Evolutionary conservation across 1,140 invertebrate species (phyloP), one percentile per base, ranked within the genome.

Genomic region (Drosophila sproati): DNA sequence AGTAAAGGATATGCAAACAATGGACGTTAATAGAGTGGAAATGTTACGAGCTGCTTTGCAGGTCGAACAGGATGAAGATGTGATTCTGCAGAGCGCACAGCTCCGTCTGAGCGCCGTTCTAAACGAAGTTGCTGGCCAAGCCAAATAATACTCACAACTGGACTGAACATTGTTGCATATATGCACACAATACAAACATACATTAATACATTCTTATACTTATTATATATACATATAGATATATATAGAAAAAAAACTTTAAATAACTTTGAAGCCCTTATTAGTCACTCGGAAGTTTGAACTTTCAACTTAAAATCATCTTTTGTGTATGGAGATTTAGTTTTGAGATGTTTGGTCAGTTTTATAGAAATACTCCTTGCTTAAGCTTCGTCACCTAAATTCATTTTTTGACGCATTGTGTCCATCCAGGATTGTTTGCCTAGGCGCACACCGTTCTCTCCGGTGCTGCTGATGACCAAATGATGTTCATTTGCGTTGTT

Each of bases 391-490:
- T 45, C 59, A 3, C 47, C 57, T 1, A 20, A 28, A 10, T 72
- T 60, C 2, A 88, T 70, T 55, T 68, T 74, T 35, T 73, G 34
- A 0, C 70, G 68, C 83, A 91, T 63, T 48, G 72, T 79, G 35
- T 91, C 90, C 28, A 59, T 78, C 91, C 91, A 92, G 6, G 91
- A 92, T 20, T 85, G 69, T 32, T 92, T 92, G 4, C 91, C 91
- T 6, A 92, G 59, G 3, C 76, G 81, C 2, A 92, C 74, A 3
- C 86, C 91, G 5, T 78, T 91, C 5, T 50, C 20, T 3, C 76
- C 64, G 2, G 80, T 71, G 20, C 72, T 77, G 12, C 37, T 69
- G 4, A 85, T 54, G 10, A 73, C 45, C 41, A 82, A 31, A 5
- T 80, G 73, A 35, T 80, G 55, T 12, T 60, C 35, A 10, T 79